phyloP scores from a whole-genome alignment of 2,797 vertebrate species.

The Coregonus ussuriensis region DNA sequence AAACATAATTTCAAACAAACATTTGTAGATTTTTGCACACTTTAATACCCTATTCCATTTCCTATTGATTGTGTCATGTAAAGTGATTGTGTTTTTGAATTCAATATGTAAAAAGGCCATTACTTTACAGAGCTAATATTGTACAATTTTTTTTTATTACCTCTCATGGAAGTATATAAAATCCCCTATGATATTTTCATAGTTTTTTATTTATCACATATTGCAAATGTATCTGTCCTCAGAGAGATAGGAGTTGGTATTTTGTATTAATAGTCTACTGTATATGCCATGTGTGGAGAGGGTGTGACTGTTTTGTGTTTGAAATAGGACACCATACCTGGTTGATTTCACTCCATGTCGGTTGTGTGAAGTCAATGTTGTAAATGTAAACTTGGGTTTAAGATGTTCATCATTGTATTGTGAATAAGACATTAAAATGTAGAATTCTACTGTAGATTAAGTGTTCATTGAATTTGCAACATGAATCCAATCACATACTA shows the following conservation, averaged over 20 bases:
- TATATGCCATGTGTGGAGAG: slow-evolving; percentile 12
- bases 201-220: slow-evolving; percentile 70
- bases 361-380: slow-evolving; percentile 49
- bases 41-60: slow-evolving; percentile 66
- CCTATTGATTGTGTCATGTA: slow-evolving; percentile 69
- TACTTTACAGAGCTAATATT: slow-evolving; percentile 63
- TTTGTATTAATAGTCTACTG: slow-evolving; percentile 42
- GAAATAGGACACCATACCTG: slow-evolving; percentile 22
- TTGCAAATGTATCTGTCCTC: slow-evolving; percentile 45
- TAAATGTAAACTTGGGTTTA: slow-evolving; percentile 59
- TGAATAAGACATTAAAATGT: slow-evolving; percentile 71
- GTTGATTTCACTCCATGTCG: slow-evolving; percentile 39
- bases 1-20: slow-evolving; percentile 16
- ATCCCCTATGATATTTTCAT: slow-evolving; percentile 37
- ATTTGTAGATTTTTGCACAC: slow-evolving; percentile 64
- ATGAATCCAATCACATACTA: not conserved
- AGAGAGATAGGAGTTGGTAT: slow-evolving; percentile 46
- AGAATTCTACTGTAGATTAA: slow-evolving; percentile 49
- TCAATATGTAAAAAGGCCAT: slow-evolving; percentile 60
- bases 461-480: not conserved
- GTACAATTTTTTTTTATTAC: slow-evolving; percentile 62
- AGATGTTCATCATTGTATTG: slow-evolving; percentile 67
- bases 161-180: slow-evolving; percentile 60
- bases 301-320: slow-evolving; percentile 44
- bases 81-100: slow-evolving; percentile 68